Base-by-base conservation (phyloP, 2,888 invertebrate species). In the Bombyx huttoni region DNA sequence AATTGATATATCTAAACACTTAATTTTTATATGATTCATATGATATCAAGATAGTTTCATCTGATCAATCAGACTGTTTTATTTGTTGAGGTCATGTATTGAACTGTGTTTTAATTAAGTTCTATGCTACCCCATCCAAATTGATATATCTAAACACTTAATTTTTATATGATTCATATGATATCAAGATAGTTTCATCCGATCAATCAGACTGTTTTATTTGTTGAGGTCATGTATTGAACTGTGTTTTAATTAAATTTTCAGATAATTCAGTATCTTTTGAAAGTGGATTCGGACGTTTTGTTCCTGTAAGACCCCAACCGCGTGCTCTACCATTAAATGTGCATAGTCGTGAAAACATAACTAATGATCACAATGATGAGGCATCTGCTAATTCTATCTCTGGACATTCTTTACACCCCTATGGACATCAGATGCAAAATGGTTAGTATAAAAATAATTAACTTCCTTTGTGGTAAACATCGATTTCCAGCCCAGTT, bases 291-390 rank as follows among this genome's bases (percentile, higher is more conserved):
- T 83, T 86, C 66, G 84, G 87, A 59, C 77, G 89, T 60, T 89
- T 89, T 76, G 89, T 89, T 46, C 89, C 89, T 46, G 89, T 89
- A 33, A 74, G 89, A 58, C 89, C 89, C 1, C 89, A 89, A 61
- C 89, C 89, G 3, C 76, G 89, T 48, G 83, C 75, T 10, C 65
- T 88, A 53, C 87, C 87, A 1, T 62, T 87, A 57, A 84, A 82
- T 62, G 83, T 79, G 7, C 87, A 88, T 61, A 86, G 81, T 58
- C 78, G 85, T 52, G 86, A 88, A 56, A 78, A 74, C 59, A 67
- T 83, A 63, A 58, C 74, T 2, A 54, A 68, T 55, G 86, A 88
- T 46, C 80, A 81, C 52, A 76, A 81, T 55, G 86, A 88, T 50
- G 87, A 88, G 68, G 75, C 72, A 51, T 68, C 76, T 53, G 69